phyloP scores from a whole-genome alignment of 2,797 vertebrate genomes.

The Anolis apletophallus region DNA sequence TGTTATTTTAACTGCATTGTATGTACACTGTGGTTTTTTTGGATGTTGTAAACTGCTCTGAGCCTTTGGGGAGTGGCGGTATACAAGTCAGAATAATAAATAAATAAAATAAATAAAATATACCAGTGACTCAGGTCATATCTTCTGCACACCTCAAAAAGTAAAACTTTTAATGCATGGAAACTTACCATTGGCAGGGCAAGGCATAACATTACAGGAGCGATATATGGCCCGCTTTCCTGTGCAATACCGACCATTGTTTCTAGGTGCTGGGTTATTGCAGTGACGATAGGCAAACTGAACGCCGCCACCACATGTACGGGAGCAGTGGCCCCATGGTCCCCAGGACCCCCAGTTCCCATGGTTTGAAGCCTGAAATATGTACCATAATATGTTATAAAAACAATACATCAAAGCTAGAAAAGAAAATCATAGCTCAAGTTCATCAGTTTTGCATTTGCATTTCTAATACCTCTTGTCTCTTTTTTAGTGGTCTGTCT shows the following conservation, averaged over 20 bases:
- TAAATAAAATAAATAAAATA: too few relatives aligned
- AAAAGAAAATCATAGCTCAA: background rate
- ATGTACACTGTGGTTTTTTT: too few relatives aligned
- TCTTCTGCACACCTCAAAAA: background rate
- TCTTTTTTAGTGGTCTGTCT: background rate
- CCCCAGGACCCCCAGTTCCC: conserved; percentile 99
- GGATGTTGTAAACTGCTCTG: too few relatives aligned
- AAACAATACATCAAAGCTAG: fast-evolving
- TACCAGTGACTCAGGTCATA: too few relatives aligned
- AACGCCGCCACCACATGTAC: conserved; percentile 92
- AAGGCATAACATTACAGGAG: conserved; percentile 87
- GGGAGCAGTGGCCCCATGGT: conserved; percentile 92
- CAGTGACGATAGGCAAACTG: conserved; percentile 97
- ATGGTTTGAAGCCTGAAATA: conserved; percentile 90
- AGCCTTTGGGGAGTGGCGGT: too few relatives aligned
- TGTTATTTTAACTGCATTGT: too few relatives aligned
- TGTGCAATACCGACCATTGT: conserved; percentile 94
- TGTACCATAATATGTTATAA: conserved; percentile 12
- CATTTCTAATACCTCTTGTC: fast-evolving
- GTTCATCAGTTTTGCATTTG: background rate
- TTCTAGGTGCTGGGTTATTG: conserved; percentile 95
- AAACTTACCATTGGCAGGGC: conserved; percentile 84
- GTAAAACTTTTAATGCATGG: background rate
- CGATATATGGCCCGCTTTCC: conserved; percentile 95
- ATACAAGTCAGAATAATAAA: too few relatives aligned